Conservation (phyloP, 2,113 vertebrate genomes). For the Indri indri region DNA sequence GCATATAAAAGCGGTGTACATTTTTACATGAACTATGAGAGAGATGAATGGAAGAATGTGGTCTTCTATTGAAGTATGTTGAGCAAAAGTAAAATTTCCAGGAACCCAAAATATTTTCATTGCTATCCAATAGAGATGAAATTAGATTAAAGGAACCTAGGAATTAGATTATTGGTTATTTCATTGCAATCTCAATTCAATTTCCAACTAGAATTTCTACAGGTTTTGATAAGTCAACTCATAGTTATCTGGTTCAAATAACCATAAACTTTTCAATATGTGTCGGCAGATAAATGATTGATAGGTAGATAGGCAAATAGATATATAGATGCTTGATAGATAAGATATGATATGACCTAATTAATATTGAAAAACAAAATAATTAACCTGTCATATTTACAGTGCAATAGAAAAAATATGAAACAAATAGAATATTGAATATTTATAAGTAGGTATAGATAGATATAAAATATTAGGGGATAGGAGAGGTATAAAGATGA, state of each 20-base stretch:
- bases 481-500: neutral
- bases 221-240: neutral
- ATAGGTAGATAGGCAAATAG: neutral
- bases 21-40: neutral
- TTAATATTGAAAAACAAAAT: neutral
- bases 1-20: neutral
- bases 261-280: neutral
- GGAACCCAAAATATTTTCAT: neutral
- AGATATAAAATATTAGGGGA: neutral
- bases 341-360: neutral
- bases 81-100: neutral
- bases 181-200: neutral
- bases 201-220: neutral
- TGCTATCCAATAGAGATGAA: neutral
- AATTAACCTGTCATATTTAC: neutral
- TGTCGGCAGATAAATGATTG: neutral
- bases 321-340: neutral
- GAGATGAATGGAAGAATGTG: neutral
- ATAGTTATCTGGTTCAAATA: neutral
- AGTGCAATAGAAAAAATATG: neutral
- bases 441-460: neutral
- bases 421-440: neutral
- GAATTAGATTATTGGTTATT: neutral
- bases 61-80: neutral
- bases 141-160: neutral